Evolutionary conservation across 1,140 invertebrate species (phyloP).

Genomic region (Diplogasteroides magnus): DNA sequence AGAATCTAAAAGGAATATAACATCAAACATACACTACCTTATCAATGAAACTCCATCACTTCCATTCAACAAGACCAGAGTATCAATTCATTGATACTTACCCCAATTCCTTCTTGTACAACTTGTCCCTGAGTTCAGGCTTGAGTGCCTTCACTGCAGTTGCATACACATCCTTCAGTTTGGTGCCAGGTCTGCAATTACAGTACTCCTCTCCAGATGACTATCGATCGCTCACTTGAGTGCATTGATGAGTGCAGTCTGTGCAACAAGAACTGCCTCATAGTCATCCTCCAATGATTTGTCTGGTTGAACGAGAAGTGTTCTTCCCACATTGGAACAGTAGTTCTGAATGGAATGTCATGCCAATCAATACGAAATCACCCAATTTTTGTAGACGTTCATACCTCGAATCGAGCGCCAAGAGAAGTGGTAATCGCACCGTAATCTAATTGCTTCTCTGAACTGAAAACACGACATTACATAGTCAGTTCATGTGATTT

Average conservation of each 20-base stretch:
- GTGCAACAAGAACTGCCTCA: conserved; percentile 81
- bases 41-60: background rate
- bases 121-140: conserved; percentile 76
- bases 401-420: conserved; percentile 79
- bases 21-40: background rate
- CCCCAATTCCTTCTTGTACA: conserved; percentile 84
- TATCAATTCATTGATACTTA: conserved; percentile 47
- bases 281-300: conserved; percentile 74
- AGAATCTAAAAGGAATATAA: conserved; percentile 64
- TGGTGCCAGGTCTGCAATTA: conserved; percentile 67
- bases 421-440: conserved; percentile 90
- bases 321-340: conserved; percentile 95
- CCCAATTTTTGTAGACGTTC: background rate
- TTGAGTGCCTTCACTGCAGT: conserved; percentile 75
- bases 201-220: too few relatives aligned
- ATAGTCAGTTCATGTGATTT: too few relatives aligned
- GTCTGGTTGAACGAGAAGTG: conserved; percentile 90
- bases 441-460: conserved; percentile 89
- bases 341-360: conserved; percentile 65
- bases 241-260: conserved; percentile 82
- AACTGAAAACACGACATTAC: too few relatives aligned
- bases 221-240: too few relatives aligned
- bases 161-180: conserved; percentile 83
- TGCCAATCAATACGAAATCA: conserved; percentile 11
- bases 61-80: background rate